Evolutionary conservation across 2,888 invertebrate species (phyloP).

Genomic region (Phania funesta): DNA sequence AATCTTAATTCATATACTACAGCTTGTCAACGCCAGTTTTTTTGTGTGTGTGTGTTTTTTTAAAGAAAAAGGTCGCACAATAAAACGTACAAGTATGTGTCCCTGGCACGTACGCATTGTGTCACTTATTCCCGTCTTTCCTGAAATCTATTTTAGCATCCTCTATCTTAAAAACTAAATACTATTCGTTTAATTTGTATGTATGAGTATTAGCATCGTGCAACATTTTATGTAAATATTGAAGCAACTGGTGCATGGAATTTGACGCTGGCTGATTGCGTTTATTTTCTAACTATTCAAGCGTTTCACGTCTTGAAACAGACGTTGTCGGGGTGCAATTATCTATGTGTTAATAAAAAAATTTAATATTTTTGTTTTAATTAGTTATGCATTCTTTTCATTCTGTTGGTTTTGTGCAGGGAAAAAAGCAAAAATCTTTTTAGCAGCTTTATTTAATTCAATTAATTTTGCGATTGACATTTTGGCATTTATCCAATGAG

Average conservation of each 20-base stretch:
- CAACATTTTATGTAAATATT: slow-evolving; percentile 13
- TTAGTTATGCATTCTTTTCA: slow-evolving; percentile 53
- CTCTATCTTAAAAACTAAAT: neutral
- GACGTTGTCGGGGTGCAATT: slow-evolving; percentile 58
- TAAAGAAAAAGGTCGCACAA: neutral
- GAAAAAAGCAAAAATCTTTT: slow-evolving; percentile 22
- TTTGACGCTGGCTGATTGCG: slow-evolving; percentile 66
- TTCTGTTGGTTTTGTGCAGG: slow-evolving; percentile 9
- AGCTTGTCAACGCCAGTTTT: slow-evolving; percentile 60
- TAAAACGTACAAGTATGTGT: slow-evolving; percentile 57
- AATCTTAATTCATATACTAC: slow-evolving; percentile 39
- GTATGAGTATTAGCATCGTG: neutral
- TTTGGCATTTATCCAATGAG: slow-evolving; percentile 49
- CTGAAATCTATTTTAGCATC: slow-evolving; percentile 64
- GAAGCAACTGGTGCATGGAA: slow-evolving; percentile 66
- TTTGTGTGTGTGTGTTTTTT: neutral
- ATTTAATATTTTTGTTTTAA: slow-evolving; percentile 59
- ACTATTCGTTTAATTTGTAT: slow-evolving; percentile 29
- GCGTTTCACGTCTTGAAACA: slow-evolving; percentile 48
- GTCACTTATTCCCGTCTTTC: slow-evolving; percentile 52
- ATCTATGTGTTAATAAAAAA: slow-evolving; percentile 60
- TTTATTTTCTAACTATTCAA: slow-evolving; percentile 64
- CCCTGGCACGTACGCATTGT: slow-evolving; percentile 66
- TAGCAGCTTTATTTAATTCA: slow-evolving; percentile 47
- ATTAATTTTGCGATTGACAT: slow-evolving; percentile 58